A percentile compares a stretch with the other conserved stretches of the same genome.
These are phyloP conservation scores for Philotrypesis tridentata DNA, from an alignment of 1,140 invertebrate genomes.

Conservation along the genomic window DNA sequence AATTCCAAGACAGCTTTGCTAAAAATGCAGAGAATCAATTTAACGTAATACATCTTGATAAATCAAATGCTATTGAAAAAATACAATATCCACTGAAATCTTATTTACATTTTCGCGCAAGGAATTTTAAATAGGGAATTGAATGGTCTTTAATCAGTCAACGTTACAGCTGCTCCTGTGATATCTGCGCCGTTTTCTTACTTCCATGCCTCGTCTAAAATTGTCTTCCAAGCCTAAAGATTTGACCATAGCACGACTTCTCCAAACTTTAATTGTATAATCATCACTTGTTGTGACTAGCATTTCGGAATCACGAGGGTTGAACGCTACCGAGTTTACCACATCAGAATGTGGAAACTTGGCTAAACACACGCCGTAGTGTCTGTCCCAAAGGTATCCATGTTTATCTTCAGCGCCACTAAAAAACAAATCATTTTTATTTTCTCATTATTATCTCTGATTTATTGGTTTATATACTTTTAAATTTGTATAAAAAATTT, in stretches of 20 bases:
- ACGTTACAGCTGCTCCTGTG: conserved; percentile 65
- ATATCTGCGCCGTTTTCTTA: conserved; percentile 66
- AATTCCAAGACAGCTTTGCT: conserved; percentile 27
- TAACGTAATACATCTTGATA: conserved; percentile 19
- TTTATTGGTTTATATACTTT: conserved; percentile 22
- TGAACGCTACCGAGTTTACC: conserved; percentile 92
- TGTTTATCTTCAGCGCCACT: conserved; percentile 92
- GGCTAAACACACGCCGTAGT: conserved; percentile 86
- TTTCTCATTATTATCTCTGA: background rate
- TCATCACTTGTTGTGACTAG: conserved; percentile 92
- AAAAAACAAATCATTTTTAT: conserved; percentile 58
- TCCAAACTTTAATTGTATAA: conserved; percentile 85
- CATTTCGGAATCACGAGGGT: conserved; percentile 87
- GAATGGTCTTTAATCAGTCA: conserved; percentile 70
- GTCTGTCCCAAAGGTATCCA: conserved; percentile 90
- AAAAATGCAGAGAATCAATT: conserved; percentile 11
- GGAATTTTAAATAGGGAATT: conserved; percentile 69
- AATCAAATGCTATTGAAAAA: conserved; percentile 19
- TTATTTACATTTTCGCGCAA: conserved; percentile 35
- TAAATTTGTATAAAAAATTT: conserved; percentile 56
- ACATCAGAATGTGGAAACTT: conserved; percentile 88
- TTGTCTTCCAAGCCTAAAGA: conserved; percentile 64
- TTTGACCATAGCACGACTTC: conserved; percentile 73
- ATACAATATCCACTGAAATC: background rate
- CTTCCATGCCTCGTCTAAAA: conserved; percentile 67